A percentile compares a stretch with the other conserved stretches of the same genome.
These are phyloP conservation scores for Melanophora roralis DNA, from an alignment of 2,888 invertebrate species.

Conservation along the genomic window DNA sequence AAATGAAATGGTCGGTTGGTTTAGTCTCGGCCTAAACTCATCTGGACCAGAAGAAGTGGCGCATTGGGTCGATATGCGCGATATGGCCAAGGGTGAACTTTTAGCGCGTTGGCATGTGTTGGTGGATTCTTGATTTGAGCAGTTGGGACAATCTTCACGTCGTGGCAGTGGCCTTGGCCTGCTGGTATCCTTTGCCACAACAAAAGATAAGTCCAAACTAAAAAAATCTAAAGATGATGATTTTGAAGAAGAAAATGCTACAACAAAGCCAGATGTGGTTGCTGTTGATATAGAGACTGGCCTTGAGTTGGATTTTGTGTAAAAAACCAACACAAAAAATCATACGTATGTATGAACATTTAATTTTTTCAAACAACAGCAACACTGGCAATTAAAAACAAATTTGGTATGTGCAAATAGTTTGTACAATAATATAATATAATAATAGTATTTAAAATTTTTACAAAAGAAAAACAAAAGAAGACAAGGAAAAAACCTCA, in stretches of 20 bases:
- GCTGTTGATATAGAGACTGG: slow-evolving; percentile 76
- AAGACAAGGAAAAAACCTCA: not conserved
- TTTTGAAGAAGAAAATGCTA: slow-evolving; percentile 9
- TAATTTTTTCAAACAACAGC: slow-evolving; percentile 25
- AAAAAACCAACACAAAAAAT: slow-evolving; percentile 55
- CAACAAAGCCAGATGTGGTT: slow-evolving; percentile 70
- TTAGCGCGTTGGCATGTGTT: slow-evolving; percentile 96
- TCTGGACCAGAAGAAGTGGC: slow-evolving; percentile 94
- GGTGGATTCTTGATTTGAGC: slow-evolving; percentile 84
- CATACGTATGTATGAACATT: not conserved
- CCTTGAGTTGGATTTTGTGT: slow-evolving; percentile 75
- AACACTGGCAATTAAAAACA: not conserved
- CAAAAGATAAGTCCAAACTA: slow-evolving; percentile 75
- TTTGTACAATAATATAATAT: slow-evolving; percentile 49
- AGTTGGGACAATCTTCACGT: slow-evolving; percentile 76
- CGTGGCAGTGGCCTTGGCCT: slow-evolving; percentile 73
- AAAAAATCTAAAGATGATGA: slow-evolving; percentile 69
- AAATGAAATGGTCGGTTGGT: slow-evolving; percentile 98
- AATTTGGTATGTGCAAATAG: slow-evolving; percentile 57
- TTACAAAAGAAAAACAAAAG: slow-evolving; percentile 25
- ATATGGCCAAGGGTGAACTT: slow-evolving; percentile 90
- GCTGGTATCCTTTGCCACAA: slow-evolving; percentile 70
- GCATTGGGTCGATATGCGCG: slow-evolving; percentile 96
- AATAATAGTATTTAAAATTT: slow-evolving; percentile 46
- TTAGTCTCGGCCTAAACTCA: slow-evolving; percentile 93